Evolutionary conservation across 1,140 invertebrate genomes (phyloP).

Genomic region (Leptinotarsa undecemlineata): DNA sequence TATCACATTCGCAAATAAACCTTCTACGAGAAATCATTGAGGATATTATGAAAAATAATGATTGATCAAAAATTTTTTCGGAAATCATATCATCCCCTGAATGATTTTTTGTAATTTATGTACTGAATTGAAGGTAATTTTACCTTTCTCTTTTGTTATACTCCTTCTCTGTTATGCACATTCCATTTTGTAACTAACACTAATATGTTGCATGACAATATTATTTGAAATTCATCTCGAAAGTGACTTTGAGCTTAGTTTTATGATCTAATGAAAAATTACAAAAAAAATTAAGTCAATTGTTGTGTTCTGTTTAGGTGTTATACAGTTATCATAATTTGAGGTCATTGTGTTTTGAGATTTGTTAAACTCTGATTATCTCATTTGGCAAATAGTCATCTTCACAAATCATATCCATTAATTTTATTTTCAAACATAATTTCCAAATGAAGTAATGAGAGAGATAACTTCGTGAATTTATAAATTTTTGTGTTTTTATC

Average conservation of each 20-base stretch:
- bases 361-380: background rate
- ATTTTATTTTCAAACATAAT: background rate
- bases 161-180: slow-evolving; percentile 37
- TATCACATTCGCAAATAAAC: background rate
- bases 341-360: background rate
- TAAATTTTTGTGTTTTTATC: background rate
- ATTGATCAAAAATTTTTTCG: no score
- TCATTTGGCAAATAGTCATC: background rate
- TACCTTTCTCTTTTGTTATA: background rate
- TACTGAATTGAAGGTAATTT: background rate
- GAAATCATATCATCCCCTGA: background rate
- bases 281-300: no score
- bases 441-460: no score
- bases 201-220: slow-evolving; percentile 43
- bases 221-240: background rate
- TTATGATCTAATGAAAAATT: no score
- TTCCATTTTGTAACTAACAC: slow-evolving; percentile 47
- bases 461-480: background rate
- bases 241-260: no score
- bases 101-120: background rate
- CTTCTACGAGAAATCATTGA: no score
- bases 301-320: no score
- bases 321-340: background rate
- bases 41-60: no score
- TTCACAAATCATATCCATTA: background rate